Percentiles rank a stretch among this genome's conserved stretches.
Evolutionary conservation across 2,797 vertebrate genomes (phyloP).

Genomic region (Cichlasoma orientale): DNA sequence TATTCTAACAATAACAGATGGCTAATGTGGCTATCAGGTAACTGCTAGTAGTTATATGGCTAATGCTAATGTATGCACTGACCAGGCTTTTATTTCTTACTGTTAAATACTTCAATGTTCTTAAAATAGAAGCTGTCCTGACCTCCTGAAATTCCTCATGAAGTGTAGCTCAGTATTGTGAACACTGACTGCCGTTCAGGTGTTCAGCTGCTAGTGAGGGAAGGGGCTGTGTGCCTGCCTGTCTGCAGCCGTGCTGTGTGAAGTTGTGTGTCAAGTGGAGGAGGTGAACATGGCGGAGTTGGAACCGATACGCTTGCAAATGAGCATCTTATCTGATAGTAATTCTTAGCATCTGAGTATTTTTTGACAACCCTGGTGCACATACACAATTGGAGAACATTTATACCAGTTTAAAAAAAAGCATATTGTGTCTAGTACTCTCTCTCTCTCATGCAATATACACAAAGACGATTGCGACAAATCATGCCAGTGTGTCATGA

Average conservation of each 20-base stretch:
- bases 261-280: not conserved
- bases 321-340: not conserved
- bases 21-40: not conserved
- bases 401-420: not conserved
- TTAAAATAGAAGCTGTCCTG: not conserved
- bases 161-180: not conserved
- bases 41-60: not conserved
- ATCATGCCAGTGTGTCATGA: not conserved
- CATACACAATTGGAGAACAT: not conserved
- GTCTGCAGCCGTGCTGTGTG: not conserved
- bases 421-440: not conserved
- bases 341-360: not conserved
- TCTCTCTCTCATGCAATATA: rapidly evolving
- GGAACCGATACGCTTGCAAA: not conserved
- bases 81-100: not conserved
- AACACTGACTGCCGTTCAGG: not conserved
- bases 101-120: not conserved
- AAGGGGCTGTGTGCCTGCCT: not conserved
- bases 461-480: not conserved
- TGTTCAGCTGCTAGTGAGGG: not conserved
- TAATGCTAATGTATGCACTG: not conserved
- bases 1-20: not conserved
- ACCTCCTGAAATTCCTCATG: not conserved
- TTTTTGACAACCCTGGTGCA: not conserved
- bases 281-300: not conserved